phyloP scores from a whole-genome alignment of 2,113 vertebrate genomes.

The Myrmecophaga tridactyla region DNA sequence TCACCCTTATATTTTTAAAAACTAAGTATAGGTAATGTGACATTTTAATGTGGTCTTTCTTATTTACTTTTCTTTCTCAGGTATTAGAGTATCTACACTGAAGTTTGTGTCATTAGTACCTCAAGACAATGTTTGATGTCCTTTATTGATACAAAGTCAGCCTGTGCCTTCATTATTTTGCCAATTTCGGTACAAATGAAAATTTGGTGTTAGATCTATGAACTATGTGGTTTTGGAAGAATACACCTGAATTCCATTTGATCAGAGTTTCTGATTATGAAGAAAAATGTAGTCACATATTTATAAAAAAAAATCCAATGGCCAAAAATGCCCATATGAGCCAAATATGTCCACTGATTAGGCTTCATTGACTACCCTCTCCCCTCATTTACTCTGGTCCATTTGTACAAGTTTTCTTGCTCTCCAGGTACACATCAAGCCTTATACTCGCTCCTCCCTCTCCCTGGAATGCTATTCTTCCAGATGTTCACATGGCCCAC shows the following conservation, averaged over 20 bases:
- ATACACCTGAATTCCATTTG: conserved; percentile 52
- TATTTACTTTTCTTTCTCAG: conserved; percentile 75
- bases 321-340: not conserved
- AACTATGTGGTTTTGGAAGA: conserved; percentile 66
- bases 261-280: conserved; percentile 72
- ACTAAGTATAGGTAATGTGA: conserved; percentile 53
- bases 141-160: conserved; percentile 73
- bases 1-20: conserved; percentile 54
- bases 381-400: not conserved
- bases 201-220: conserved; percentile 65
- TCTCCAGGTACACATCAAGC: not conserved
- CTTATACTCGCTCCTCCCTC: not conserved
- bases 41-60: conserved; percentile 61
- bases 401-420: not conserved
- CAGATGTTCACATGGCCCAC: not conserved
- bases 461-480: not conserved
- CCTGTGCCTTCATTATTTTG: conserved; percentile 82
- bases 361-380: not conserved
- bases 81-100: conserved; percentile 70
- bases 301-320: conserved; percentile 46
- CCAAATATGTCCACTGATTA: too few relatives aligned
- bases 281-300: conserved; percentile 66
- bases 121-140: conserved; percentile 72
- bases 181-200: conserved; percentile 67
- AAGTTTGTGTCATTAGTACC: conserved; percentile 76